Evolutionary conservation across 2,797 vertebrate genomes (phyloP).

Genomic region (Chlorospingus semifuscus): DNA sequence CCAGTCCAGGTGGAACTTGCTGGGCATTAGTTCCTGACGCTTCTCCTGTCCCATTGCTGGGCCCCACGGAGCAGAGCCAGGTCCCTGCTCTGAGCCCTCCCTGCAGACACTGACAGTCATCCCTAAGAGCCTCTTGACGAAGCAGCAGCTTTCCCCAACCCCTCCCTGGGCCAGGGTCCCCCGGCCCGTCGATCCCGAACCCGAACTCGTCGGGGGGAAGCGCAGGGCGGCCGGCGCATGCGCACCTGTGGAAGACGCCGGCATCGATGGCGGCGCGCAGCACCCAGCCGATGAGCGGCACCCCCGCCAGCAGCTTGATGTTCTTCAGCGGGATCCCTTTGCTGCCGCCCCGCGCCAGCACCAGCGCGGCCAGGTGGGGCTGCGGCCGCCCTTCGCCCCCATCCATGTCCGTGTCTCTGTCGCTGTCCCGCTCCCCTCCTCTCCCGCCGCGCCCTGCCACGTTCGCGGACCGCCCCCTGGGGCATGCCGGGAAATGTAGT

Average conservation of each 20-base stretch:
- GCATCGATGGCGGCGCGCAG: constrained; percentile 84
- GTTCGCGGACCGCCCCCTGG: background rate
- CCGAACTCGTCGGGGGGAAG: no score
- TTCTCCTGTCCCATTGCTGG: background rate
- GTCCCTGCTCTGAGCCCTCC: background rate
- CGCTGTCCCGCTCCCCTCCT: accelerated
- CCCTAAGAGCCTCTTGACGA: accelerated
- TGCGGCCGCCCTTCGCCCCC: background rate
- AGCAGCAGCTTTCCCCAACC: background rate
- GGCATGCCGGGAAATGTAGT: background rate
- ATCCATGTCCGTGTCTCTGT: background rate
- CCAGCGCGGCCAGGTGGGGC: constrained; percentile 79
- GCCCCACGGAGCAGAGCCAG: background rate
- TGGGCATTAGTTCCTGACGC: background rate
- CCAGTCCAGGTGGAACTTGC: background rate
- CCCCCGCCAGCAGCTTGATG: constrained; percentile 87
- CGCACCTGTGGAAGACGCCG: constrained; percentile 84
- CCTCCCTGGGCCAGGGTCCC: background rate
- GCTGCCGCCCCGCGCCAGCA: constrained; percentile 90
- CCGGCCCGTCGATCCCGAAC: background rate
- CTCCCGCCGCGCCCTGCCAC: background rate
- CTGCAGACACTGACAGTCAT: background rate
- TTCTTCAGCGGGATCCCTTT: constrained; percentile 95
- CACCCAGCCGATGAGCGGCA: constrained; percentile 92
- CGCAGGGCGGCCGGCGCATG: background rate